Conservation (phyloP, 2,797 vertebrate species). For the Aphelocoma californica region DNA sequence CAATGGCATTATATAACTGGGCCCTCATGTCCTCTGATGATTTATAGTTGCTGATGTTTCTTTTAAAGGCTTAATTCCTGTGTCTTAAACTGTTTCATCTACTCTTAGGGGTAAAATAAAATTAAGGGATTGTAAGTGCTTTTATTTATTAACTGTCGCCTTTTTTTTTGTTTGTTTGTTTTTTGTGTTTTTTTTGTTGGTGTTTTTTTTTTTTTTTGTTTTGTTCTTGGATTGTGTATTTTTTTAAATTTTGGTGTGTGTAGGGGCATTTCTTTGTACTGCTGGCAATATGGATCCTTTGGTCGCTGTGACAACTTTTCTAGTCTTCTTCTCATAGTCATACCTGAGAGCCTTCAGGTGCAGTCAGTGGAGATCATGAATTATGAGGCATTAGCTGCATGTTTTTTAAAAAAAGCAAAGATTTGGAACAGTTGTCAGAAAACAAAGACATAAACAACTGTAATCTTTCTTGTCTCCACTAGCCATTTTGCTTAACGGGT, state of each 20-base stretch:
- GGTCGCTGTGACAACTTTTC: background rate
- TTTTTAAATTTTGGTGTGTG: background rate
- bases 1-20: accelerated
- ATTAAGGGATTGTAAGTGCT: background rate
- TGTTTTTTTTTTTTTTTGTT: too few relatives aligned
- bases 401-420: background rate
- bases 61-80: background rate
- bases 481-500: background rate
- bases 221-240: background rate
- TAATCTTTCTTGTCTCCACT: background rate
- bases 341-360: background rate
- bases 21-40: background rate
- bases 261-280: background rate
- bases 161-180: too few relatives aligned
- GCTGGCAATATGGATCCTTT: background rate
- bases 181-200: background rate
- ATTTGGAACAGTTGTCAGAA: background rate
- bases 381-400: background rate
- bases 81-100: background rate
- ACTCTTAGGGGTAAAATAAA: background rate
- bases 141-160: background rate
- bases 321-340: background rate
- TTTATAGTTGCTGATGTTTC: background rate
- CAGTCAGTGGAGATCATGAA: background rate
- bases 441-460: background rate